phyloP scores from a whole-genome alignment of 2,113 vertebrate genomes.

The Grantiella picta region DNA sequence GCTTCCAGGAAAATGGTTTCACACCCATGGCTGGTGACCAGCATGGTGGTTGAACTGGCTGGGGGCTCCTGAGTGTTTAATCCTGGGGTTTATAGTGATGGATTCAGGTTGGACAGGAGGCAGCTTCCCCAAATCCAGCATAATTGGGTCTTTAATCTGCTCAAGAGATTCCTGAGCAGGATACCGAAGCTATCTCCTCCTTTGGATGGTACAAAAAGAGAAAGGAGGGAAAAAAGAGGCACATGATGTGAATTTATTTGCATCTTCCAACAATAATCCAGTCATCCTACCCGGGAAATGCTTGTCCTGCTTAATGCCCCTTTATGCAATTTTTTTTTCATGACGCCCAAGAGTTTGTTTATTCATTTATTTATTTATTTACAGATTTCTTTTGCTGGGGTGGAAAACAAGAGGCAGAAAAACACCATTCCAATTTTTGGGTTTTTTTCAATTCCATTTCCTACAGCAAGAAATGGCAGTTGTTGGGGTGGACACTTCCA shows the following conservation, averaged over 20 bases:
- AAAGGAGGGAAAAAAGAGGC: neutral
- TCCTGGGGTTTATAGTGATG: neutral
- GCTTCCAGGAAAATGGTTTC: neutral
- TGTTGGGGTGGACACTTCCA: neutral
- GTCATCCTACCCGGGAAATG: neutral
- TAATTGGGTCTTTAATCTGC: neutral
- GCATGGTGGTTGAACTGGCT: neutral
- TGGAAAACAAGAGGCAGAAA: neutral
- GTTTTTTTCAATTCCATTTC: neutral
- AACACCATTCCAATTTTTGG: neutral
- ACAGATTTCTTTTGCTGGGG: neutral
- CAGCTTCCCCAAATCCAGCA: neutral
- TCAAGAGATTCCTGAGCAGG: neutral
- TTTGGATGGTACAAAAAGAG: neutral
- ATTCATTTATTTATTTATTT: neutral
- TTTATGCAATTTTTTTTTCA: neutral
- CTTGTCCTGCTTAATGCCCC: neutral
- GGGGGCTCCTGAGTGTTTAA: neutral
- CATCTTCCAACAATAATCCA: slow-evolving; percentile 21
- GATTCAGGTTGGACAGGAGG: neutral
- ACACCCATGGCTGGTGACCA: accelerated
- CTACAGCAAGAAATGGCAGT: neutral
- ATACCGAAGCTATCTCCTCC: neutral
- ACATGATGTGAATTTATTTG: slow-evolving; percentile 46
- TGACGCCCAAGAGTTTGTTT: neutral